Base-by-base conservation (phyloP, 2,113 vertebrate genomes). In the Coturnix japonica region DNA sequence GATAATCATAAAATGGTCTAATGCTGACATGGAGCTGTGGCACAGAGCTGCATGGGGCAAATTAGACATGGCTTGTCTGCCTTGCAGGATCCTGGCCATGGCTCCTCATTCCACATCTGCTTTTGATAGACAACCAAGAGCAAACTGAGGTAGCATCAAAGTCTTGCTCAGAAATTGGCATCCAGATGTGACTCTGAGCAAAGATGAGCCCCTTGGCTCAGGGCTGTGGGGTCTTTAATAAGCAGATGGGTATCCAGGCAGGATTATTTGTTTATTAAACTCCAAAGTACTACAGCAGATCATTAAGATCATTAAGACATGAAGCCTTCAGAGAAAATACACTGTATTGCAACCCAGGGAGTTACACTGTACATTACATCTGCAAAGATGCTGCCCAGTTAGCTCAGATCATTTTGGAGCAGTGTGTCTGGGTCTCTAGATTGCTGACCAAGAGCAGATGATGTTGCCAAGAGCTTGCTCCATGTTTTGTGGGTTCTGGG, bases 361-460 rank as follows among this genome's bases (percentile, higher is more conserved):
- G 25, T 25, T 39, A 5, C 53, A 0, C 20, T 17, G 53, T 4
- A 13, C 61, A 28, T 73, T 16, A 21, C 73, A 18, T 6, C 28
- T 21, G 37, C 39, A 46, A 35, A 56, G 70, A 19, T 6, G 19
- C 22, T 43, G n/a, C 51, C 15, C 9, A 1, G 11, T 21, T 78
- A 35, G 14, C 63, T 37, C 33, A 11, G 6, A 7, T 2, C 3
- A 4, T 65, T 87, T 41, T 21, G 11, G 3, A 20, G 2, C 2
- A 9, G 14, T 0, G 3, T 7, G 28, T 3, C 21, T 9, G 17
- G 7, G 4, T 39, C 77, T 53, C 47, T 11, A 18, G 44, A 47
- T 2, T 2, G 44, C 15, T 63, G 66, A 30, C 20, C 31, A 5
- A 3, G 9, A 56, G 21, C 0, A 1, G 35, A 5, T 18, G 2